Base-by-base conservation (phyloP, 2,797 vertebrate species). In the Falco novaeseelandiae region DNA sequence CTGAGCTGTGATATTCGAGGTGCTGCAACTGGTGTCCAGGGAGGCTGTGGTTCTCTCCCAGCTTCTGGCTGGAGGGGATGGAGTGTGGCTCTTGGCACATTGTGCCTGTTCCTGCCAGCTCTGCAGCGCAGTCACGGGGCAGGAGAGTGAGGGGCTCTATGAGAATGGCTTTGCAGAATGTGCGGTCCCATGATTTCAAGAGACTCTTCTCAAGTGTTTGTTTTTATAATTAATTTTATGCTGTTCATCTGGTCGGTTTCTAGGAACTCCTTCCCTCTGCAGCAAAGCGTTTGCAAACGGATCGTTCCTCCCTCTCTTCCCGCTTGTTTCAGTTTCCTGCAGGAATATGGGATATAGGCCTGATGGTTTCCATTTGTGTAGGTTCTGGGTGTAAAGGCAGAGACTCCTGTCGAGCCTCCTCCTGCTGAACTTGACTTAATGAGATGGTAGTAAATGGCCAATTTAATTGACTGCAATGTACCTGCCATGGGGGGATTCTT, bases 51-150 rank as follows among this genome's bases (percentile, higher is more conserved):
- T 26, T 54, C 34, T n/a, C 34, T 8, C 61, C 55, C 23, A 4
- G 57, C 40, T 49, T 18, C 36, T 66, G 77, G 19, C 44, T 11
- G 10, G 36, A 11, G 78, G 48, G 42, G n/a, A 4, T 21, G 5
- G 5, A 13, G 3, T 5, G 21, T 46, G 70, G 54, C 59, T n/a
- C n/a, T 13, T 1, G 2, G 51, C 29, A 38, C 1, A 10, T 5
- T 25, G 38, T 20, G 42, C 44, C 65, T 9, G 13, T 22, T 76
- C 40, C 82, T n/a, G 48, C 73, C 14, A 20, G 58, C 3, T 42
- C 2, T 16, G 48, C 26, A 14, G 49, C n/a, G 14, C 0, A 0
- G 49, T 11, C 12, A 1, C 1, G 6, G 55, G 36, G n/a, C 29
- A 26, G 25, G 15, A 51, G 19, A 32, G 42, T 6, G 5, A 4